Conservation (phyloP, 2,888 invertebrate species). For the Lithophane ornitopus region DNA sequence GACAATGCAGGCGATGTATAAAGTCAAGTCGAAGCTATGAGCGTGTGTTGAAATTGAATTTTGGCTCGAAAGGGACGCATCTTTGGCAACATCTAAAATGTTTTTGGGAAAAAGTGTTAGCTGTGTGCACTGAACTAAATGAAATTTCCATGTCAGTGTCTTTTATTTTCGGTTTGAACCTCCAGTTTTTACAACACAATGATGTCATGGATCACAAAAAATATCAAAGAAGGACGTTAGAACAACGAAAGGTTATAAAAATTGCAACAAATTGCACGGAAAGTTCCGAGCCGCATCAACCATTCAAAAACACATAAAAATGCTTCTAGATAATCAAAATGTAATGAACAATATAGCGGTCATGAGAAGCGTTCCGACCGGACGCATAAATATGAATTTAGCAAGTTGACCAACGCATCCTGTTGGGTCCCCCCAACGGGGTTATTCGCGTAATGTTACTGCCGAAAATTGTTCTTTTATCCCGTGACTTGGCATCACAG, state of each 20-base stretch:
- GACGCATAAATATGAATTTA: conserved; percentile 88
- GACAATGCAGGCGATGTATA: conserved; percentile 28
- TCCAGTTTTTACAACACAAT: background rate
- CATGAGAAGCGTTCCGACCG: conserved; percentile 69
- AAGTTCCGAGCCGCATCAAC: conserved; percentile 25
- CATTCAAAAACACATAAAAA: conserved; percentile 55
- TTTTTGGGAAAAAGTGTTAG: background rate
- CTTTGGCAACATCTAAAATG: conserved; percentile 26
- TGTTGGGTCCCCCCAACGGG: conserved; percentile 62
- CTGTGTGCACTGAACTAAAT: conserved; percentile 23
- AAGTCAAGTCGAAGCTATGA: background rate
- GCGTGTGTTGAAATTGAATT: conserved; percentile 15
- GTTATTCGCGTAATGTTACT: conserved; percentile 69
- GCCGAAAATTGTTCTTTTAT: conserved; percentile 70
- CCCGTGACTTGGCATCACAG: conserved; percentile 54
- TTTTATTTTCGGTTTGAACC: background rate
- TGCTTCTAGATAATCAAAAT: conserved; percentile 58
- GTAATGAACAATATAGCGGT: conserved; percentile 61
- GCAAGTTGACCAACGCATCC: conserved; percentile 80
- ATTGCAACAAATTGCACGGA: conserved; percentile 30
- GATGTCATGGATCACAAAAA: background rate
- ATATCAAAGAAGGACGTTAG: conserved; percentile 4
- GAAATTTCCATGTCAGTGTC: background rate
- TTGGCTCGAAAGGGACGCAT: conserved; percentile 12
- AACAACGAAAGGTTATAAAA: conserved; percentile 11